Evolutionary conservation across 2,888 invertebrate genomes (phyloP), one percentile per base, ranked within the genome.

Genomic region (Eueremaeus valkanovi): DNA sequence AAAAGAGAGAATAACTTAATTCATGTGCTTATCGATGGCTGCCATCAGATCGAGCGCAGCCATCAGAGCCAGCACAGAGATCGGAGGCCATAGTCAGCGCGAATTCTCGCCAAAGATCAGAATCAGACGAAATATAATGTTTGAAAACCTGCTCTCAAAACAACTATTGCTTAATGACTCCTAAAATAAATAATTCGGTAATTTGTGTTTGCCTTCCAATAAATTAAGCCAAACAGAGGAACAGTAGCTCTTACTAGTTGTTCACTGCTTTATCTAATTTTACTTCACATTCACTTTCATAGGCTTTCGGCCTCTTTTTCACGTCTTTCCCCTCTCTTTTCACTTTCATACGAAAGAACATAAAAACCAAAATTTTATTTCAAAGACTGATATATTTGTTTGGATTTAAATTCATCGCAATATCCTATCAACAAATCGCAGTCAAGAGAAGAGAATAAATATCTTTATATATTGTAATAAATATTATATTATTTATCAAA

Each of bases 401-500:
- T 13, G 9, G 16, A 18, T n/a, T n/a, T n/a, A 49, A 61, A 61
- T 61, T 61, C 29, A 13, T 16, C 16, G 0, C 63, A 33, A 66
- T 18, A 66, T 66, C 36, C n/a, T 66, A 33, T 36, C 63, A 66
- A 66, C 63, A 66, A 66, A 66, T 66, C 21, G 36, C 0, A 66
- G 63, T 66, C 13, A 58, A 58, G 18, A 66, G 36, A 31, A 66
- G 6, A 29, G 6, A 66, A 66, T 66, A 66, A 66, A 66, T 21
- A 55, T 24, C 21, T 66, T 21, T n/a, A n/a, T 66, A 11, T 49
- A 49, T 33, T 61, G 16, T 24, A 13, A 61, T 18, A 29, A 66
- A 36, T 36, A 66, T 63, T 63, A n/a, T 66, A 66, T 31, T 66
- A 66, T 66, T 36, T 58, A 58, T 58, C 58, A 58, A 58, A 58